These are phyloP conservation scores for Ernsta delagoae DNA, from an alignment of 2,888 invertebrate genomes.

Conservation along the genomic window DNA sequence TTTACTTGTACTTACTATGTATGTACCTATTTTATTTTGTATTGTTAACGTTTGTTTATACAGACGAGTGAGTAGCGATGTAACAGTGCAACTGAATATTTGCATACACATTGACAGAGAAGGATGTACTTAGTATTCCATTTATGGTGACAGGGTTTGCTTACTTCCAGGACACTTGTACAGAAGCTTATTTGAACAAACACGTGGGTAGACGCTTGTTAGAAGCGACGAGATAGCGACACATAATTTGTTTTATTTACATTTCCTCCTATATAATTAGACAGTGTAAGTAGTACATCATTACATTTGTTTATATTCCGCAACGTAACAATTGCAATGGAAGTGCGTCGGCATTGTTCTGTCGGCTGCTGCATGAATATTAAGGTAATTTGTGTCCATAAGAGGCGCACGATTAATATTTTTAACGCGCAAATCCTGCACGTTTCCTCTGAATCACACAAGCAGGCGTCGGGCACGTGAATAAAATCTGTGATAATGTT, in stretches of 20 bases:
- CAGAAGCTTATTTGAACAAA: neutral
- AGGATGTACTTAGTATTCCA: slow-evolving; percentile 14
- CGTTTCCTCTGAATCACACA: slow-evolving; percentile 43
- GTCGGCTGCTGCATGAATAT: slow-evolving; percentile 35
- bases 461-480: slow-evolving; percentile 50
- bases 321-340: slow-evolving; percentile 14
- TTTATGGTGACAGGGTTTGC: slow-evolving; percentile 4
- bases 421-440: slow-evolving; percentile 56
- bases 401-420: slow-evolving; percentile 59
- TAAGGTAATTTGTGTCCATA: slow-evolving; percentile 42
- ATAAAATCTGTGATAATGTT: slow-evolving; percentile 56
- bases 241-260: slow-evolving; percentile 2
- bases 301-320: slow-evolving; percentile 18
- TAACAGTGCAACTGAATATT: slow-evolving; percentile 3
- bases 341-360: slow-evolving; percentile 26
- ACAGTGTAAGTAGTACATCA: neutral
- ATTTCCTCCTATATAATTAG: slow-evolving; percentile 6
- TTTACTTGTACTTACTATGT: too few relatives aligned
- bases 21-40: too few relatives aligned
- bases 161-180: neutral
- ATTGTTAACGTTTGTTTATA: too few relatives aligned
- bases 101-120: neutral
- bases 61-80: neutral
- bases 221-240: neutral
- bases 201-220: neutral